Percentiles rank a stretch among this genome's conserved stretches.
Conservation (phyloP, 2,113 vertebrate species). For the Xiphophorus couchianus region DNA sequence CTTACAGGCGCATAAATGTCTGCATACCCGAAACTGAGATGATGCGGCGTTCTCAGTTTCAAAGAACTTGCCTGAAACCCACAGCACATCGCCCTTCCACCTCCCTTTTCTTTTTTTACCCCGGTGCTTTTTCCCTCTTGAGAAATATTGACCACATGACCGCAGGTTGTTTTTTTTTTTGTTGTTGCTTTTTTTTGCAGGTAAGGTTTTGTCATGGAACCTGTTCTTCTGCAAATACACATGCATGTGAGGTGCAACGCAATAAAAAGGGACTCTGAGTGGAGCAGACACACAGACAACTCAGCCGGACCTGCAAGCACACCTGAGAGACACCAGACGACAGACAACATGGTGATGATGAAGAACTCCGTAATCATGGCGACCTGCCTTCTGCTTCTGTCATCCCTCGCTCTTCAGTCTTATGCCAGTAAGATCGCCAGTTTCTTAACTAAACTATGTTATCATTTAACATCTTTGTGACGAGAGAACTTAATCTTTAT, state of each 20-base stretch:
- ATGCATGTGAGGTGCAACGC: not conserved
- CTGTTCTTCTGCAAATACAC: slow-evolving; percentile 4
- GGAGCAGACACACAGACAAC: slow-evolving; percentile 3
- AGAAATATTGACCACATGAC: slow-evolving; percentile 44
- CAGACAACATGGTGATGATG: slow-evolving; percentile 33
- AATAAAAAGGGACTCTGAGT: slow-evolving; percentile 25
- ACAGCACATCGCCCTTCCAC: not conserved
- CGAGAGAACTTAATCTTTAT: not conserved
- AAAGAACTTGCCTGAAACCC: slow-evolving; percentile 1
- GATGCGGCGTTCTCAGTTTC: slow-evolving; percentile 5
- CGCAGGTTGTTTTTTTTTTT: slow-evolving; percentile 7
- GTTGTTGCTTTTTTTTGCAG: slow-evolving; percentile 14
- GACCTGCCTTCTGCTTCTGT: slow-evolving; percentile 33
- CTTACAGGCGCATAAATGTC: too few relatives aligned
- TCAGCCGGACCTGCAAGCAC: not conserved
- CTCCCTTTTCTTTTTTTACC: not conserved
- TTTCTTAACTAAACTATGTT: not conserved
- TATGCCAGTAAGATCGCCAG: slow-evolving; percentile 21
- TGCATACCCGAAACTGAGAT: not conserved
- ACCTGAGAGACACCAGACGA: rapidly evolving
- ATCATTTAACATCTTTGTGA: not conserved
- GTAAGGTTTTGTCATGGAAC: slow-evolving; percentile 34
- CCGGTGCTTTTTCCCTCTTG: not conserved
- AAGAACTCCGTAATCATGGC: slow-evolving; percentile 37
- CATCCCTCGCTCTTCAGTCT: slow-evolving; percentile 1